Evolutionary conservation across 2,113 vertebrate species (phyloP).

Genomic region (Mesocricetus auratus): DNA sequence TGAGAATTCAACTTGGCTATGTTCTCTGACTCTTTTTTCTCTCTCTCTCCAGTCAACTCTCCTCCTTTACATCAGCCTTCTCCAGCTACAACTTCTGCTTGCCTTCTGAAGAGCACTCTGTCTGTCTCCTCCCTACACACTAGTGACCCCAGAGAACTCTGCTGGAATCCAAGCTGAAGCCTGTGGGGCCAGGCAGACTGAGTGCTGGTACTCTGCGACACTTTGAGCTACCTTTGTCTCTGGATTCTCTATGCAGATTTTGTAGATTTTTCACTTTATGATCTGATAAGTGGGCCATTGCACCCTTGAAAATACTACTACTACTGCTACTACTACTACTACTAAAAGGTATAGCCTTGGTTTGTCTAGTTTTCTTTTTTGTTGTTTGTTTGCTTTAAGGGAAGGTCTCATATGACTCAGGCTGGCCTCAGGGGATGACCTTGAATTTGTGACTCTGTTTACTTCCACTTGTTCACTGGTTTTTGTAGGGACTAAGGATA

Average conservation of each 20-base stretch:
- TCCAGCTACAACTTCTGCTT: neutral
- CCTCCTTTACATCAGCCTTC: slow-evolving; percentile 1
- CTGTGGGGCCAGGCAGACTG: neutral
- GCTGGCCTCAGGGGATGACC: neutral
- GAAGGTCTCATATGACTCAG: neutral
- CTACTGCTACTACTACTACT: neutral
- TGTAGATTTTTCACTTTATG: neutral
- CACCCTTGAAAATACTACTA: neutral
- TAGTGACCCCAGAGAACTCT: neutral
- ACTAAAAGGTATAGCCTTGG: neutral
- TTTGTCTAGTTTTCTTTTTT: slow-evolving; percentile 14
- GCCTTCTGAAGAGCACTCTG: slow-evolving; percentile 36
- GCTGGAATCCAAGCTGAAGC: neutral
- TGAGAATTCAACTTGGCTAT: neutral
- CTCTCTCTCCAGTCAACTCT: neutral
- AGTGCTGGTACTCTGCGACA: fast-evolving
- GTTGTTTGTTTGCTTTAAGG: neutral
- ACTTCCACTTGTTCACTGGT: neutral
- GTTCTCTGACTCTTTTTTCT: neutral
- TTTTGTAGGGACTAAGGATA: neutral
- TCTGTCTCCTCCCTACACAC: neutral
- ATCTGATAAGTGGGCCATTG: neutral
- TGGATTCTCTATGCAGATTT: neutral
- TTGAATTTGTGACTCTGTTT: neutral
- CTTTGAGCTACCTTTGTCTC: neutral